Conservation (phyloP, 1,140 invertebrate species). For the Hormaphis cornu region DNA sequence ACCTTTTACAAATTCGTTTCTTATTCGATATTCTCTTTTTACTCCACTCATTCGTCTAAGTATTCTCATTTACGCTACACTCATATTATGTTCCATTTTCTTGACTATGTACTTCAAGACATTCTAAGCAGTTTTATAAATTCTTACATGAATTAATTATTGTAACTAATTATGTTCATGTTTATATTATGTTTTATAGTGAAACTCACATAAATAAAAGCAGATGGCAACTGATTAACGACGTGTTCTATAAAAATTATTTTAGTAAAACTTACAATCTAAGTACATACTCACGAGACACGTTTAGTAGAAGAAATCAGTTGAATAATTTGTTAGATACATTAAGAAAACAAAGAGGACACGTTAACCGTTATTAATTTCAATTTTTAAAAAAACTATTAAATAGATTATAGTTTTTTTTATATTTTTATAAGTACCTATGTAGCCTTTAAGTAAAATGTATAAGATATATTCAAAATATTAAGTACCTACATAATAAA, state of each 20-base stretch:
- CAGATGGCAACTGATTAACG: background rate
- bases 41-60: too few relatives aligned
- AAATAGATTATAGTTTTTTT: background rate
- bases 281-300: background rate
- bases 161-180: too few relatives aligned
- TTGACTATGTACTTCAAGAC: too few relatives aligned
- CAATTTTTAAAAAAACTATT: background rate
- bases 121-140: too few relatives aligned
- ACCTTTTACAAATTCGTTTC: too few relatives aligned
- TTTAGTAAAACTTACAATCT: background rate
- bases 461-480: background rate
- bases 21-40: too few relatives aligned
- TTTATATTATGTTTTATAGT: background rate
- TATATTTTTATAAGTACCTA: too few relatives aligned
- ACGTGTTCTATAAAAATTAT: background rate
- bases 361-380: background rate
- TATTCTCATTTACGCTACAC: too few relatives aligned
- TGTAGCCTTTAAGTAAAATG: too few relatives aligned
- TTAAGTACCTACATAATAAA: too few relatives aligned
- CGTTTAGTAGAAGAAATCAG: background rate
- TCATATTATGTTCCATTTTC: too few relatives aligned
- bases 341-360: slow-evolving; percentile 14
- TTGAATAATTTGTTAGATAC: slow-evolving; percentile 6
- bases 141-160: too few relatives aligned
- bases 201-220: background rate